phyloP scores from a whole-genome alignment of 2,888 invertebrate species.

The Hirtodrosophila alboralis region DNA sequence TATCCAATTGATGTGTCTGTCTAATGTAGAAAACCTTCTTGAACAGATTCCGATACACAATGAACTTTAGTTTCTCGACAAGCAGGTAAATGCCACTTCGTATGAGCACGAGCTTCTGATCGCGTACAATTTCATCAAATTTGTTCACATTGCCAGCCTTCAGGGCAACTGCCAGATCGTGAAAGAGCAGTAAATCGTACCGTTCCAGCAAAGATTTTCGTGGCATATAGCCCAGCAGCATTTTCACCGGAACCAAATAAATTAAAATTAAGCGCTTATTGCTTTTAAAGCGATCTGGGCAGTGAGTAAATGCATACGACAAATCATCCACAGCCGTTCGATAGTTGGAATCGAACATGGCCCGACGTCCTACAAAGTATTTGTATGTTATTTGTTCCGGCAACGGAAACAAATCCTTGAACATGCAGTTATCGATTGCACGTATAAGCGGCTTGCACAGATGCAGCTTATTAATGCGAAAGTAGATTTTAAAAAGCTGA shows the following conservation, averaged over 20 bases:
- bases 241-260: constrained; percentile 98
- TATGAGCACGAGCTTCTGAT: constrained; percentile 96
- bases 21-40: constrained; percentile 92
- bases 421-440: constrained; percentile 96
- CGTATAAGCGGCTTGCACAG: constrained; percentile 97
- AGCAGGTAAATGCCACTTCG: constrained; percentile 98
- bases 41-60: constrained; percentile 97
- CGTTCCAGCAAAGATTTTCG: constrained; percentile 91
- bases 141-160: constrained; percentile 94
- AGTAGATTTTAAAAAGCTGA: constrained; percentile 97
- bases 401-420: constrained; percentile 94
- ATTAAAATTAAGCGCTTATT: constrained; percentile 97
- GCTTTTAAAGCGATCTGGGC: constrained; percentile 90
- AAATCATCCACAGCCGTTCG: constrained; percentile 96
- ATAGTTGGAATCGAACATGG: constrained; percentile 99
- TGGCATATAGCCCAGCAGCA: constrained; percentile 98
- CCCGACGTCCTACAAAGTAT: constrained; percentile 98
- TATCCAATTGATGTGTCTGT: constrained; percentile 94
- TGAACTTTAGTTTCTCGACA: constrained; percentile 97
- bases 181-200: constrained; percentile 95
- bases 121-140: constrained; percentile 92
- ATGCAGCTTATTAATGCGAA: constrained; percentile 95
- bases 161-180: constrained; percentile 94
- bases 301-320: constrained; percentile 96
- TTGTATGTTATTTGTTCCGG: constrained; percentile 98